These are phyloP conservation scores for Ophthalmolycus amberensis DNA, from an alignment of 2,113 vertebrate genomes.

Conservation along the genomic window DNA sequence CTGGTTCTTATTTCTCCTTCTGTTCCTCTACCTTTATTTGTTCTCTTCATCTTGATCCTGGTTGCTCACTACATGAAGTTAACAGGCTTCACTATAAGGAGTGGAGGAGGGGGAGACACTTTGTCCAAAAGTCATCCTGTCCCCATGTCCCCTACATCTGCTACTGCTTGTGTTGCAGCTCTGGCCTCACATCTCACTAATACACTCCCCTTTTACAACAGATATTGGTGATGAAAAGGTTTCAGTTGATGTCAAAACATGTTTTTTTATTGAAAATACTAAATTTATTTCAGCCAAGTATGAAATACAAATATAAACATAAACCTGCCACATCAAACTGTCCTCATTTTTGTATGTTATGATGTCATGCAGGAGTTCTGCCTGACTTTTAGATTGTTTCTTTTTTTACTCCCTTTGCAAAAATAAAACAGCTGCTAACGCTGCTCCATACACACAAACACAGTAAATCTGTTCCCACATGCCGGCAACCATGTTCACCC, in stretches of 20 bases:
- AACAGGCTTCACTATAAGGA: constrained; percentile 46
- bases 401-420: constrained; percentile 10
- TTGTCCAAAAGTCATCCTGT: constrained; percentile 49
- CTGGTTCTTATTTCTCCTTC: neutral
- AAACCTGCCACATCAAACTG: constrained; percentile 62
- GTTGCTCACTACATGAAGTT: constrained; percentile 30
- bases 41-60: neutral
- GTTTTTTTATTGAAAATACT: constrained; percentile 42
- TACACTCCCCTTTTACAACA: neutral
- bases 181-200: constrained; percentile 2
- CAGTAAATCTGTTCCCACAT: constrained; percentile 44
- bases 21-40: neutral
- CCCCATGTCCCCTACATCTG: constrained; percentile 19
- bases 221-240: constrained; percentile 1
- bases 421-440: neutral
- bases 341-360: constrained; percentile 42
- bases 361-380: constrained; percentile 45
- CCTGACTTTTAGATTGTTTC: constrained; percentile 1
- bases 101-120: constrained; percentile 27
- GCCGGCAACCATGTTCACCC: constrained; percentile 25
- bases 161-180: constrained; percentile 32
- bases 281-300: neutral
- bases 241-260: constrained; percentile 17
- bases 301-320: constrained; percentile 34
- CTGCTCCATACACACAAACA: constrained; percentile 16